Evolutionary conservation across 2,888 invertebrate genomes (phyloP).

Genomic region (Neoaliturus tenellus): DNA sequence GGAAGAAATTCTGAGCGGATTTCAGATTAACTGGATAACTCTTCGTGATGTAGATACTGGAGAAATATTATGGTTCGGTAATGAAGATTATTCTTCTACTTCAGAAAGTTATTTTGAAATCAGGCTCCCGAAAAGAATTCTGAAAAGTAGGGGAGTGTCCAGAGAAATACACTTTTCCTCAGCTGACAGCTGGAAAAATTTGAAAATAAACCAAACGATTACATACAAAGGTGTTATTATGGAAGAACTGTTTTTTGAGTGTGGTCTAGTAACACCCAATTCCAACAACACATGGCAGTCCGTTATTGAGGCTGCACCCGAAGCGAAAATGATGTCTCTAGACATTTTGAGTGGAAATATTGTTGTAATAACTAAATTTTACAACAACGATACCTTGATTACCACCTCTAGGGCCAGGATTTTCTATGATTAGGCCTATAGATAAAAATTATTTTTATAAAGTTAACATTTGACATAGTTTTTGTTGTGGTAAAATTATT

Average conservation of each 20-base stretch:
- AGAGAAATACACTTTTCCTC: constrained; percentile 41
- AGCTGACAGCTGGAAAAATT: constrained; percentile 8
- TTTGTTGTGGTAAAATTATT: too few species aligned
- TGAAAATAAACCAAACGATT: constrained; percentile 16
- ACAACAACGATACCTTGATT: constrained; percentile 10
- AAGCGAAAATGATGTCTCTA: constrained; percentile 3
- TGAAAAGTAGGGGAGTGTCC: background rate
- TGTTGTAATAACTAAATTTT: constrained; percentile 12
- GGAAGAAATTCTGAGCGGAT: constrained; percentile 32
- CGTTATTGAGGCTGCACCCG: constrained; percentile 9
- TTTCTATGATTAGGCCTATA: constrained; percentile 32
- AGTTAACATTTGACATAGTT: too few species aligned
- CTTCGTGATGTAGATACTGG: constrained; percentile 34
- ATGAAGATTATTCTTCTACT: constrained; percentile 36
- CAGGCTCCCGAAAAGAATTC: constrained; percentile 26
- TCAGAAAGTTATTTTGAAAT: background rate
- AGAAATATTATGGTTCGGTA: constrained; percentile 31
- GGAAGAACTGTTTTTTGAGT: constrained; percentile 24
- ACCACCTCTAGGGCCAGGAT: constrained; percentile 1
- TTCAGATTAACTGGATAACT: constrained; percentile 42
- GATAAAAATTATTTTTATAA: too few species aligned
- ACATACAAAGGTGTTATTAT: constrained; percentile 24
- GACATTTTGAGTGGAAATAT: constrained; percentile 30
- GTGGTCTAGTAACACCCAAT: background rate
- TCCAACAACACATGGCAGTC: constrained; percentile 25